Evolutionary conservation across 1,140 invertebrate species (phyloP).

Genomic region (Aphelenchoides besseyi): DNA sequence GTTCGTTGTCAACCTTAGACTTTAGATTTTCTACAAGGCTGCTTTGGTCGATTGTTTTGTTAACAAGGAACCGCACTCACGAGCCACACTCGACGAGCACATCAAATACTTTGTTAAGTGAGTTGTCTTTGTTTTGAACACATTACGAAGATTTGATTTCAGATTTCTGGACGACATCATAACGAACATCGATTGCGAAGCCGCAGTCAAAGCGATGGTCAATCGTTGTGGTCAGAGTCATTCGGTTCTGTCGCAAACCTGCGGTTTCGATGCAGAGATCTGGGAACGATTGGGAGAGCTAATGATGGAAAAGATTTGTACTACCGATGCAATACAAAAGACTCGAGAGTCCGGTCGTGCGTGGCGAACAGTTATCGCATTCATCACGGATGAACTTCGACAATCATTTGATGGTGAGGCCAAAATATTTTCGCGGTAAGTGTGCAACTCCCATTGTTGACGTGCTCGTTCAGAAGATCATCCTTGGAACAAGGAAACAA

Average conservation of each 20-base stretch:
- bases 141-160: slow-evolving; percentile 3
- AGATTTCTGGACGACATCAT: slow-evolving; percentile 61
- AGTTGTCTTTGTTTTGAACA: not conserved
- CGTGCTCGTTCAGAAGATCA: slow-evolving; percentile 5
- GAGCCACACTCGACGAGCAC: slow-evolving; percentile 60
- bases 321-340: slow-evolving; percentile 50
- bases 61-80: slow-evolving; percentile 43
- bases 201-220: slow-evolving; percentile 39
- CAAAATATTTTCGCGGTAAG: slow-evolving; percentile 46
- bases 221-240: slow-evolving; percentile 25
- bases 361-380: slow-evolving; percentile 48
- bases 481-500: slow-evolving; percentile 11
- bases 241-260: slow-evolving; percentile 51
- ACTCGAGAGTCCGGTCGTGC: slow-evolving; percentile 49
- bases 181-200: slow-evolving; percentile 50
- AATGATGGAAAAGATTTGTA: slow-evolving; percentile 58
- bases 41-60: slow-evolving; percentile 61
- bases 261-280: slow-evolving; percentile 52
- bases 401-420: slow-evolving; percentile 45
- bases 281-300: slow-evolving; percentile 61
- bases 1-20: slow-evolving; percentile 2
- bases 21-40: slow-evolving; percentile 63
- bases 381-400: slow-evolving; percentile 47
- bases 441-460: not conserved
- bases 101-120: slow-evolving; percentile 57